Evolutionary conservation across 2,797 vertebrate species (phyloP).

Genomic region (Macropodus opercularis): DNA sequence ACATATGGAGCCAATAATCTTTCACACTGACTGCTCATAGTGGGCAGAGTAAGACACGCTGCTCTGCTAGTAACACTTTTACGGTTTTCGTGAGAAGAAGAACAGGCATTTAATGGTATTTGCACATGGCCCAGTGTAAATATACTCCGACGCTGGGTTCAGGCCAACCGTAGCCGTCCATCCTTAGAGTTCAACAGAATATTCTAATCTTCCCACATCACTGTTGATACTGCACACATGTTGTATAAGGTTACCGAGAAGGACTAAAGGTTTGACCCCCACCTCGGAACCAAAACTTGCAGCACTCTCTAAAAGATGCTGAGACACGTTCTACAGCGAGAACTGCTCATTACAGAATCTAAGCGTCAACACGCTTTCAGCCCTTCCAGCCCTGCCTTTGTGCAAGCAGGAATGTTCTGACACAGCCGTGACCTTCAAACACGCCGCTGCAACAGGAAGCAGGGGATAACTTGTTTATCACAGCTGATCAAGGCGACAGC

Average conservation of each 20-base stretch:
- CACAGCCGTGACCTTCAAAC: constrained; percentile 55
- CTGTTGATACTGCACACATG: constrained; percentile 7
- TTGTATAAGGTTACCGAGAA: constrained; percentile 27
- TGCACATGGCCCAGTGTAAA: constrained; percentile 12
- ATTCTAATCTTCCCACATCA: constrained; percentile 36
- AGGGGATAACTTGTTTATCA: constrained; percentile 24
- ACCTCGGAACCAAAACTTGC: not conserved
- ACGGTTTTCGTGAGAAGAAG: not conserved
- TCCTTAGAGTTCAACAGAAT: constrained; percentile 20
- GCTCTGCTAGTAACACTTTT: not conserved
- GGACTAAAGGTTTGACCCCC: constrained; percentile 1
- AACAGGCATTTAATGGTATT: not conserved
- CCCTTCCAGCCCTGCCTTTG: not conserved
- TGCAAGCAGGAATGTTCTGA: constrained; percentile 33
- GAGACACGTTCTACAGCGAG: not conserved
- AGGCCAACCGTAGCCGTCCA: not conserved
- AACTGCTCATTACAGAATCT: constrained; percentile 7
- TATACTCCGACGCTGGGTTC: constrained; percentile 15
- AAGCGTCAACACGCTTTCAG: constrained; percentile 6
- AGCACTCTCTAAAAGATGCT: constrained; percentile 1
- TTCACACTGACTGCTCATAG: constrained; percentile 1
- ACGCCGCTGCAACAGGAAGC: constrained; percentile 13
- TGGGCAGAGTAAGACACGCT: constrained; percentile 5
- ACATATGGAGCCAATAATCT: constrained; percentile 11
- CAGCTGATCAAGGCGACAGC: constrained; percentile 15